Evolutionary conservation across 1,140 invertebrate genomes (phyloP).

Genomic region (Drosophila nikananu): DNA sequence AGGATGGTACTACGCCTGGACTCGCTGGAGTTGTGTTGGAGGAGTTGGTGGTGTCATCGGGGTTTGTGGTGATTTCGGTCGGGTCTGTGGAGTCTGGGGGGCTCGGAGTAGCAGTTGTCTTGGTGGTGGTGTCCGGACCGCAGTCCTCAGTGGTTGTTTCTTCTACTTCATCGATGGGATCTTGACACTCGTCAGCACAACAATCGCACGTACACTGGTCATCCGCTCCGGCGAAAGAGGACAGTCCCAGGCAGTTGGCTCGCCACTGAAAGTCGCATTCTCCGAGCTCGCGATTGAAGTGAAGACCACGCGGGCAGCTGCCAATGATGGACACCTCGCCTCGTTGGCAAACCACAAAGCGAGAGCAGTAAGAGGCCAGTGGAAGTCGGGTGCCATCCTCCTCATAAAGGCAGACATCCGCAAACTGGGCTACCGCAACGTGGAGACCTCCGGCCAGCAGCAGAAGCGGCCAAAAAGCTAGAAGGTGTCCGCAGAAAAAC

Average conservation of each 20-base stretch:
- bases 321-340: conserved; percentile 48
- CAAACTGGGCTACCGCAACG: conserved; percentile 13
- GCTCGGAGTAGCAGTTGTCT: neutral
- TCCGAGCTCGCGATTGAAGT: conserved; percentile 58
- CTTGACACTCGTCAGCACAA: conserved; percentile 54
- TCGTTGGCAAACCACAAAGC: conserved; percentile 52
- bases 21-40: conserved; percentile 12
- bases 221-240: conserved; percentile 28
- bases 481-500: neutral
- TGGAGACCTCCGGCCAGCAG: conserved; percentile 21
- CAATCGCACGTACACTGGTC: conserved; percentile 59
- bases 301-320: conserved; percentile 59
- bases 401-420: conserved; percentile 41
- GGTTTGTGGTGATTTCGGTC: conserved; percentile 1
- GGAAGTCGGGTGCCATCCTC: conserved; percentile 52
- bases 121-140: conserved; percentile 5
- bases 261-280: conserved; percentile 74
- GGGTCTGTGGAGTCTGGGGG: conserved; percentile 6
- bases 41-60: conserved; percentile 3
- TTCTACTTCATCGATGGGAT: conserved; percentile 3
- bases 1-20: conserved; percentile 21
- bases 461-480: conserved; percentile 25
- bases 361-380: conserved; percentile 38
- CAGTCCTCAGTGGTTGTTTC: conserved; percentile 18
- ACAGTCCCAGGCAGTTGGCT: conserved; percentile 49